Conservation (phyloP, 2,113 vertebrate species). For the Oreochromis spilurus region DNA sequence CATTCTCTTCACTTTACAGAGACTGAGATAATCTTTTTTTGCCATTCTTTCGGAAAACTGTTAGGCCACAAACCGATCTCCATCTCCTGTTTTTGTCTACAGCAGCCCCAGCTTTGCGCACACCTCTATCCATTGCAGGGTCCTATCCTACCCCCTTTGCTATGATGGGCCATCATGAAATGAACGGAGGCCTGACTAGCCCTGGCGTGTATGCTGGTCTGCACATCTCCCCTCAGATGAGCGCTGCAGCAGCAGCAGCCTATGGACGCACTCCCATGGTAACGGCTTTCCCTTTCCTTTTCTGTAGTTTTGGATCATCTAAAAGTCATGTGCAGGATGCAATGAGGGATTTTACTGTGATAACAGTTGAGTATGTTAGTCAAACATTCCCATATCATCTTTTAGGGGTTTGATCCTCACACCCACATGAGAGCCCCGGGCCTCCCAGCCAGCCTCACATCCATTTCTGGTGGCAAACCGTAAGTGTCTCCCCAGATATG, state of each 20-base stretch:
- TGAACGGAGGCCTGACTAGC: constrained; percentile 90
- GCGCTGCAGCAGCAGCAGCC: constrained; percentile 81
- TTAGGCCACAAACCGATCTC: neutral
- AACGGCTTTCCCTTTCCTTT: constrained; percentile 30
- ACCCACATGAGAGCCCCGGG: constrained; percentile 88
- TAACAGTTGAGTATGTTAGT: neutral
- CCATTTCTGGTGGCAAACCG: constrained; percentile 94
- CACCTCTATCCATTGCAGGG: constrained; percentile 86
- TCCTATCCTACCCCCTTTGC: constrained; percentile 88
- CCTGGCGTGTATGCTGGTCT: constrained; percentile 88
- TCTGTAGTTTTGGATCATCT: neutral
- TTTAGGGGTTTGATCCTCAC: constrained; percentile 90
- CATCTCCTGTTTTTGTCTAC: constrained; percentile 1
- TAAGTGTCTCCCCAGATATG: constrained; percentile 67
- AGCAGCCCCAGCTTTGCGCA: constrained; percentile 86
- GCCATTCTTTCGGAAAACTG: neutral
- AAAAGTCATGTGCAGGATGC: neutral
- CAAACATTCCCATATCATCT: neutral
- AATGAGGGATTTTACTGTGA: neutral
- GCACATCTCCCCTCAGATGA: constrained; percentile 96
- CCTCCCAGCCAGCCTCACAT: constrained; percentile 87
- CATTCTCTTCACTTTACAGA: constrained; percentile 3
- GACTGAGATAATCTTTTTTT: neutral
- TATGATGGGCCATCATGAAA: constrained; percentile 95
- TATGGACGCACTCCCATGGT: constrained; percentile 91